Base-by-base conservation (phyloP, 2,113 vertebrate genomes). In the Naja naja region DNA sequence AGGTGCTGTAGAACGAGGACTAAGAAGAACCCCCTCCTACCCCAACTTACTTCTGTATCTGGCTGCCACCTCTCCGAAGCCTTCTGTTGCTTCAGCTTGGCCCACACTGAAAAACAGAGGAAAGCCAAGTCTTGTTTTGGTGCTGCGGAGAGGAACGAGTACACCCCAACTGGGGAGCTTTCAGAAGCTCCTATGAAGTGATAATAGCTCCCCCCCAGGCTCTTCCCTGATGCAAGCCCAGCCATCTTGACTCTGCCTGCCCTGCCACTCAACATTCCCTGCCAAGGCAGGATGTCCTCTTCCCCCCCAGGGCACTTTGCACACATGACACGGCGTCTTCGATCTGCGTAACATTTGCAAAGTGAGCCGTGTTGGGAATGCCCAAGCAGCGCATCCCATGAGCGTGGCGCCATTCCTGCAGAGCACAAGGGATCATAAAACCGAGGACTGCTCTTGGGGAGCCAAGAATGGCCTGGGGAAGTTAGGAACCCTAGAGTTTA, bases 271-370 rank as follows among this genome's bases (percentile, higher is more conserved):
- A 2, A 34, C n/a, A 7, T 5, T 1, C 69, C 16, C 69, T 39
- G 69, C 69, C 69, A 34, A 34, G 30, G 45, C 8, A 12, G 20
- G 1, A 8, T 54, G 18, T 5, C 54, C 18, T 3, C 86, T 18
- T 2, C 3, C 47, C 2, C 14, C 5, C 1, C 54, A 39, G 8
- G 3, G 34, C 16, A 9, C 22, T 16, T 10, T 81, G 14, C 20
- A 30, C 6, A 99, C 99, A 85, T 0, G 99, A 99, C 91, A 99
- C 99, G 0, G 99, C 99, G 12, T 99, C 99, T 96, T 99, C 99
- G 0, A 99, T 99, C 98, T 99, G 99, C 0, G 99, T 99, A 97
- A 99, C 99, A 0, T 99, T 99, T 94, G 99, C 99, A 30, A 99
- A 99, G 95, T 99, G 99, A 1, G 99, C 99, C 0, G 99, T 99